These are phyloP conservation scores for Phoenicopterus ruber DNA, from an alignment of 2,113 vertebrate genomes.

Conservation along the genomic window DNA sequence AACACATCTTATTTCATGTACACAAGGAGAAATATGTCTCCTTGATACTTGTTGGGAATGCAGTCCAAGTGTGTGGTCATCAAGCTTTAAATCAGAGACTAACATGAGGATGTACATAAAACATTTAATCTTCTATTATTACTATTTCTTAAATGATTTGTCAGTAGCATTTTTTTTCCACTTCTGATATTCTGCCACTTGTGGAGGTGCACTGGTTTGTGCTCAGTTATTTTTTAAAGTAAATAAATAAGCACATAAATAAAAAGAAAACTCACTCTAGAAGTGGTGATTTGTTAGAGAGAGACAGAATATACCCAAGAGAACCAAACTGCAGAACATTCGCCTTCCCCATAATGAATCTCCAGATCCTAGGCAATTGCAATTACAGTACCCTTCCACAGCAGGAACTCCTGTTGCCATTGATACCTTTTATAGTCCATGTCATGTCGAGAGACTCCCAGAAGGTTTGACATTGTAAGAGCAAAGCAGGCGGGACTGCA, in stretches of 20 bases:
- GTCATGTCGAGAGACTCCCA: conserved; percentile 29
- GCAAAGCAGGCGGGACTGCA: not conserved
- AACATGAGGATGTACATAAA: not conserved
- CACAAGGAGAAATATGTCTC: conserved; percentile 15
- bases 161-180: not conserved
- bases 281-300: not conserved
- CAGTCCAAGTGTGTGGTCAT: conserved; percentile 37
- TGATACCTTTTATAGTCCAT: conserved; percentile 39
- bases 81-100: conserved; percentile 57
- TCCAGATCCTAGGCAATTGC: conserved; percentile 5
- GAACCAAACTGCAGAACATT: not conserved
- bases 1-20: conserved; percentile 41
- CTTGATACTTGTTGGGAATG: not conserved
- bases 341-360: not conserved
- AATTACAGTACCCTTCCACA: conserved; percentile 25
- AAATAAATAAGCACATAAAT: conserved; percentile 20
- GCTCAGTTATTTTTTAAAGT: not conserved
- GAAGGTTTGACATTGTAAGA: conserved; percentile 22
- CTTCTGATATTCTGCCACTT: not conserved
- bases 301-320: conserved; percentile 1
- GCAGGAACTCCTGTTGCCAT: conserved; percentile 35
- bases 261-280: not conserved
- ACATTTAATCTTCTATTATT: not conserved
- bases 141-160: conserved; percentile 4
- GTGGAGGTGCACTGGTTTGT: not conserved